Percentiles rank a stretch among this genome's conserved stretches.
Conservation (phyloP, 1,140 invertebrate species). For the Aphelenchoides besseyi region DNA sequence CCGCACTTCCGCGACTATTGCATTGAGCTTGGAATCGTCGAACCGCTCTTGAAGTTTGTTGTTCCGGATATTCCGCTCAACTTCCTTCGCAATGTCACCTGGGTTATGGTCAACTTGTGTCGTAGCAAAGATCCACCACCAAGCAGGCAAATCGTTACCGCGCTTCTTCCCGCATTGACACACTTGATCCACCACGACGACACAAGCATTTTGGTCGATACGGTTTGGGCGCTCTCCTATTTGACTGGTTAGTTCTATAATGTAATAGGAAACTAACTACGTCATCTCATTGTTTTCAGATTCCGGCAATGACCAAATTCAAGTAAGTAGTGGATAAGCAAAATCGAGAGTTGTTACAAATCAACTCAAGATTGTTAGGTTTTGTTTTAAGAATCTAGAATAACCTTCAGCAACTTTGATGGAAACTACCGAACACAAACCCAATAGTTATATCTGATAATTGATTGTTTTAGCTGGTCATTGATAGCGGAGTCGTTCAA, state of each 20-base stretch:
- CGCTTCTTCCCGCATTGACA: constrained; percentile 88
- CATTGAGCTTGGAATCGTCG: constrained; percentile 82
- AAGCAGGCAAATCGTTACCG: constrained; percentile 64
- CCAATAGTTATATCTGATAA: too few relatives aligned
- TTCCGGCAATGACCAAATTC: constrained; percentile 96
- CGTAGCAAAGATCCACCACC: constrained; percentile 86
- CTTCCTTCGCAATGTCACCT: constrained; percentile 92
- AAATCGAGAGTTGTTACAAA: background rate
- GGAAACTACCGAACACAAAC: too few relatives aligned
- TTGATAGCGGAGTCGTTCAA: constrained; percentile 86
- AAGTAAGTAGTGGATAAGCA: constrained; percentile 30
- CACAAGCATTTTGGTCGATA: constrained; percentile 95
- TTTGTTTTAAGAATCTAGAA: background rate
- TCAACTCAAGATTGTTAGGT: background rate
- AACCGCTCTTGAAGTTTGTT: constrained; percentile 82
- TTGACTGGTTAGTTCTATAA: constrained; percentile 63
- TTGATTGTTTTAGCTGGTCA: constrained; percentile 72
- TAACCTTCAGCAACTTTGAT: too few relatives aligned
- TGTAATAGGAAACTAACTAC: background rate
- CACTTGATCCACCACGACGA: constrained; percentile 90
- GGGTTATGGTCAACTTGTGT: constrained; percentile 95
- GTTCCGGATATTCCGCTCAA: constrained; percentile 85
- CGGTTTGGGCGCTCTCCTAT: constrained; percentile 98
- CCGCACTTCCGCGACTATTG: constrained; percentile 84
- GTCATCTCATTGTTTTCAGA: constrained; percentile 71